These are phyloP conservation scores for Caenorhabditis becei DNA, from an alignment of 2,888 invertebrate species.

Conservation along the genomic window DNA sequence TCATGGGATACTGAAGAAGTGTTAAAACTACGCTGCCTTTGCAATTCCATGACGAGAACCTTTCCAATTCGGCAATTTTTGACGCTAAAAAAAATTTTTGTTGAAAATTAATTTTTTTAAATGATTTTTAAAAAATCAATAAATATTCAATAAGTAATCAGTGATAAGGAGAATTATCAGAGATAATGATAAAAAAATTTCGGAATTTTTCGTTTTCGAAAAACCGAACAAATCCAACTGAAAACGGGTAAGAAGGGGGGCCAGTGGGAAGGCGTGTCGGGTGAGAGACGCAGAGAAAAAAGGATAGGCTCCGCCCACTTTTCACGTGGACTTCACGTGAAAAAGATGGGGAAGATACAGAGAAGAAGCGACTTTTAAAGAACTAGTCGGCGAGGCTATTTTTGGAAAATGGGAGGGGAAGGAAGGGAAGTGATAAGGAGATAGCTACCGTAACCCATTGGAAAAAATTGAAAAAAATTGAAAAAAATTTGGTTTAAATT, in stretches of 20 bases:
- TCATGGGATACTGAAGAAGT: conserved; percentile 51
- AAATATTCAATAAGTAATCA: too few species aligned
- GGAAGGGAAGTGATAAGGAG: neutral
- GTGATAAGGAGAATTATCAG: too few species aligned
- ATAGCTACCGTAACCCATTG: conserved; percentile 16
- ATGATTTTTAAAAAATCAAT: too few species aligned
- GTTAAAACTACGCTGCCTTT: conserved; percentile 62
- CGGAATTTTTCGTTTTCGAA: neutral
- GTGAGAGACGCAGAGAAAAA: conserved; percentile 20
- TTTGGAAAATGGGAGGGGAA: neutral
- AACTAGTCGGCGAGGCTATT: neutral
- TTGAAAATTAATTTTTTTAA: neutral
- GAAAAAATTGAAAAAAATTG: neutral
- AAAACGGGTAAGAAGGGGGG: conserved; percentile 4
- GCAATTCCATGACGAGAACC: conserved; percentile 42
- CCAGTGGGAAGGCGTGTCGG: too few species aligned
- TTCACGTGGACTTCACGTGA: conserved; percentile 4
- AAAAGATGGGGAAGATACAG: conserved; percentile 1
- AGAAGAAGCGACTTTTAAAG: conserved; percentile 3
- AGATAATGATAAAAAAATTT: neutral
- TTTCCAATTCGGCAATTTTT: too few species aligned
- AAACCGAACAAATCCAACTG: neutral
- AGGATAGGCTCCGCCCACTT: conserved; percentile 10
- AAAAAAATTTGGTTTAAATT: conserved; percentile 5
- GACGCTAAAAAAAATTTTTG: neutral